Evolutionary conservation across 2,797 vertebrate species (phyloP).

Genomic region (Pangasius mekongensis): DNA sequence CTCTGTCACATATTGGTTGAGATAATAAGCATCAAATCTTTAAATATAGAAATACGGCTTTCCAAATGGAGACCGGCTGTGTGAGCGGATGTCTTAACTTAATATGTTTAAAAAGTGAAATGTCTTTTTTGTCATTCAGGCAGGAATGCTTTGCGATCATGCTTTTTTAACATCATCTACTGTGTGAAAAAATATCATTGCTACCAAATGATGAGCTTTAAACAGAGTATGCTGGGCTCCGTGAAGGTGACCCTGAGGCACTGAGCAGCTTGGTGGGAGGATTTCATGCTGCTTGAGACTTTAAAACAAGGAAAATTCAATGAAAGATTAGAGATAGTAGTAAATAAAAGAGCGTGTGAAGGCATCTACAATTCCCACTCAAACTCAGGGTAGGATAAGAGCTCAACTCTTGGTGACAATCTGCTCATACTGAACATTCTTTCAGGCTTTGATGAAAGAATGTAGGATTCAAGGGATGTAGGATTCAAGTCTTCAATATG

Average conservation of each 20-base stretch:
- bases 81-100: not conserved
- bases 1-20: not conserved
- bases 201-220: not conserved
- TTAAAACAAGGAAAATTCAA: constrained; percentile 31
- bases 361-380: not conserved
- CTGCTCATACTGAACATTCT: not conserved
- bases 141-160: not conserved
- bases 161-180: not conserved
- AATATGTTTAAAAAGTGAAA: not conserved
- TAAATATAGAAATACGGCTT: not conserved
- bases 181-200: not conserved
- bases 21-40: constrained; percentile 2
- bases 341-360: constrained; percentile 10
- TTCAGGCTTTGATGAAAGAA: not conserved
- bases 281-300: constrained; percentile 16
- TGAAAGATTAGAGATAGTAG: constrained; percentile 18
- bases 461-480: not conserved
- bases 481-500: not conserved
- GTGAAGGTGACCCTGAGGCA: constrained; percentile 25
- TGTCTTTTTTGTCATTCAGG: not conserved
- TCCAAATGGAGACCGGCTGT: not conserved
- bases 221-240: not conserved
- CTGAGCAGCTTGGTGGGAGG: constrained; percentile 37
- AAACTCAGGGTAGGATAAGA: not conserved
- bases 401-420: not conserved